Percentiles rank a stretch among this genome's conserved stretches.
Evolutionary conservation across 2,797 vertebrate species (phyloP).

Genomic region (Scyliorhinus canicula): DNA sequence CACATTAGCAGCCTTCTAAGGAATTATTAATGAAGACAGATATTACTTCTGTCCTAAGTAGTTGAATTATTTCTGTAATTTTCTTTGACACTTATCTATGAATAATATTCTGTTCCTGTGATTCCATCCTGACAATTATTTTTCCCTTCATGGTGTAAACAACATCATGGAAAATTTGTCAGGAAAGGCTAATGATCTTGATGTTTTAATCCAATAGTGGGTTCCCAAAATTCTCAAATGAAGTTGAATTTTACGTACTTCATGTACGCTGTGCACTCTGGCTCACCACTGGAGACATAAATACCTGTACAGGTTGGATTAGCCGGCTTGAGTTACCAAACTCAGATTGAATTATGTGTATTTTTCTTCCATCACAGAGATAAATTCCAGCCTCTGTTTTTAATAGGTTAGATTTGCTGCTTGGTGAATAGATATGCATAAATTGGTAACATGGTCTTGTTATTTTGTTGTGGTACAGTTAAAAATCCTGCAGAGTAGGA

Average conservation of each 20-base stretch:
- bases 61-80: neutral
- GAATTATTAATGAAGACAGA: neutral
- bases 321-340: neutral
- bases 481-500: neutral
- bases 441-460: neutral
- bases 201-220: neutral
- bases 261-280: neutral
- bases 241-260: neutral
- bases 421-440: neutral
- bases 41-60: neutral
- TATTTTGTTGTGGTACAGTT: neutral
- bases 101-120: neutral
- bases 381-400: neutral
- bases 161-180: neutral
- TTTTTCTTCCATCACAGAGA: neutral
- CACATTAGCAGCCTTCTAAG: neutral
- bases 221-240: neutral
- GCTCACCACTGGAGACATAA: neutral
- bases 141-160: neutral
- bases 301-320: neutral
- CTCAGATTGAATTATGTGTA: neutral
- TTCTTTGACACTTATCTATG: neutral
- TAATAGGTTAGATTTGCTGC: neutral
- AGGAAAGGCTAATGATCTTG: neutral
- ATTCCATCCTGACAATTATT: neutral